Evolutionary conservation across 2,888 invertebrate species (phyloP).

Genomic region (Patella caerulea): DNA sequence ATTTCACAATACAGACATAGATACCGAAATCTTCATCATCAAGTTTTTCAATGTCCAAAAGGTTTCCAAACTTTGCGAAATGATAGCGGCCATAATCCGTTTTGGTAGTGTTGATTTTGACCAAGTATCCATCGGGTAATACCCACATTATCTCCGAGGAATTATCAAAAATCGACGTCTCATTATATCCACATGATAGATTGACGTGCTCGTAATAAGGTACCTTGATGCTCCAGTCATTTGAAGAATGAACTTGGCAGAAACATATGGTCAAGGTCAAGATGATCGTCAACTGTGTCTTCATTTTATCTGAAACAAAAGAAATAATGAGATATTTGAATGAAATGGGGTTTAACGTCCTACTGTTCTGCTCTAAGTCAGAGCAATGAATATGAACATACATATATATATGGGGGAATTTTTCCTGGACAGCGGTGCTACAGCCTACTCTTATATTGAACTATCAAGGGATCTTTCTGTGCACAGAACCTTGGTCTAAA

Average conservation of each 20-base stretch:
- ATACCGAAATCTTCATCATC: neutral
- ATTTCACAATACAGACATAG: neutral
- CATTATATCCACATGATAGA: neutral
- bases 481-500: no score
- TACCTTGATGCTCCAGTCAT: neutral
- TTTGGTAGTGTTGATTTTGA: neutral
- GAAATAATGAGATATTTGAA: no score
- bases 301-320: no score
- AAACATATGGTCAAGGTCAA: no score
- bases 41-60: conserved; percentile 6
- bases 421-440: no score
- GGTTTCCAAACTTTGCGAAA: neutral
- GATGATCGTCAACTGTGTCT: no score
- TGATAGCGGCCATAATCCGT: neutral
- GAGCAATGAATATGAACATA: no score
- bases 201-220: neutral
- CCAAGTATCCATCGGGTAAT: neutral
- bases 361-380: no score
- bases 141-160: neutral
- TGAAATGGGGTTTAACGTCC: no score
- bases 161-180: neutral
- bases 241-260: neutral
- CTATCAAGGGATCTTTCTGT: no score
- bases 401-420: no score
- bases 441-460: no score